These are phyloP conservation scores for Haliclona indistincta DNA, from an alignment of 37 sponge, comb jelly and placozoan genomes.

Conservation along the genomic window DNA sequence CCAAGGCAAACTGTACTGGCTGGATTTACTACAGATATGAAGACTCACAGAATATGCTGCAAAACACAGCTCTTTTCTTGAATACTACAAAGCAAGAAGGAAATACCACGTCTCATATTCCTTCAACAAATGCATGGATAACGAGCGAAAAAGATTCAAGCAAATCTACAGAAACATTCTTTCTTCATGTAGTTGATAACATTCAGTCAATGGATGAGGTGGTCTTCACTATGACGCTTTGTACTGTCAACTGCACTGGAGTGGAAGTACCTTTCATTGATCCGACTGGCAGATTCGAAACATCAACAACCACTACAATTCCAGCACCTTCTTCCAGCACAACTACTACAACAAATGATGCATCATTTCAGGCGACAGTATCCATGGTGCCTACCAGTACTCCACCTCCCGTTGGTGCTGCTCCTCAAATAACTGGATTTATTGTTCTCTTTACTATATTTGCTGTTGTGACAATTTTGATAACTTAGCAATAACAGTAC, in stretches of 20 bases:
- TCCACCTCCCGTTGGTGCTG: no score
- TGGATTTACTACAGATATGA: slow-evolving; percentile 31
- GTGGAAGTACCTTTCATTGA: slow-evolving; percentile 5
- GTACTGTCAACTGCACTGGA: background rate
- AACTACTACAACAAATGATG: no score
- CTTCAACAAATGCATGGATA: slow-evolving; percentile 25
- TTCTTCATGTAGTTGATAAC: slow-evolving; percentile 11
- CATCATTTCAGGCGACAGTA: no score
- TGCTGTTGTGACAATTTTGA: no score
- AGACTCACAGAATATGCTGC: slow-evolving; percentile 8
- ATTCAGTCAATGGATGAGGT: background rate
- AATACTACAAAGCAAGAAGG: slow-evolving; percentile 13
- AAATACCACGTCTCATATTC: background rate
- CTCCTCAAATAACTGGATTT: no score
- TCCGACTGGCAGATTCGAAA: no score
- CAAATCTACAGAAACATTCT: background rate
- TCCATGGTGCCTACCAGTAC: no score
- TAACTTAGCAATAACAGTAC: no score
- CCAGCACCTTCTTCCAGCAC: no score
- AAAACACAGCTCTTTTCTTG: background rate
- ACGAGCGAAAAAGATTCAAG: background rate
- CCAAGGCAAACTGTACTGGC: slow-evolving; percentile 4
- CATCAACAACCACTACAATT: no score
- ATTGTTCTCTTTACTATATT: no score
- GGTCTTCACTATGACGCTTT: background rate